Evolutionary conservation across 2,113 vertebrate species (phyloP).

Genomic region (Brachypteracias leptosomus): DNA sequence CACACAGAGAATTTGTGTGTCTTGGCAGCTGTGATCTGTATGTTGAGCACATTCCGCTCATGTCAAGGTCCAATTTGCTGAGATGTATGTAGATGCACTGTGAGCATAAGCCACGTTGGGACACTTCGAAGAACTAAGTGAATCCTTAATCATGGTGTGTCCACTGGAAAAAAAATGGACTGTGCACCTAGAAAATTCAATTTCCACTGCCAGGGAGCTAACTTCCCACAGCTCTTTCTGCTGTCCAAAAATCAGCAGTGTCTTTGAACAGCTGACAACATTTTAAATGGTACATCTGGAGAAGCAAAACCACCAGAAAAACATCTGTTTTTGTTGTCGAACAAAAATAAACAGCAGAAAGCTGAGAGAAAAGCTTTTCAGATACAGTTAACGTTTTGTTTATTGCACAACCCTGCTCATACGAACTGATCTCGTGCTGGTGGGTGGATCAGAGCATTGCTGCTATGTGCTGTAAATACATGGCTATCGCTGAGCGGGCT

Average conservation of each 20-base stretch:
- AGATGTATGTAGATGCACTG: neutral
- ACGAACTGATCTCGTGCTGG: neutral
- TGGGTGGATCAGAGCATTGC: neutral
- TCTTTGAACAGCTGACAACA: conserved; percentile 36
- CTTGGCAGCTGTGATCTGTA: conserved; percentile 21
- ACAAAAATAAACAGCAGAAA: conserved; percentile 61
- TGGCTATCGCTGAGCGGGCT: fast-evolving
- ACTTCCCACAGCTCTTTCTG: conserved; percentile 26
- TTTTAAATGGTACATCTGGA: conserved; percentile 57
- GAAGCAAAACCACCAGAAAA: conserved; percentile 31
- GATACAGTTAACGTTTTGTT: neutral
- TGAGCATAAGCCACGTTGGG: neutral
- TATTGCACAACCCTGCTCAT: neutral
- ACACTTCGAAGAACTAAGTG: neutral
- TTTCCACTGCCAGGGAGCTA: neutral
- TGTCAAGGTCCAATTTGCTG: neutral
- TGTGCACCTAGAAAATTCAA: neutral
- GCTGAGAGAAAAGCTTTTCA: neutral
- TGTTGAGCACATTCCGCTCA: neutral
- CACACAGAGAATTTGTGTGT: conserved; percentile 45
- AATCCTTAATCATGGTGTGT: neutral
- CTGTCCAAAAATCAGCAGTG: conserved; percentile 29
- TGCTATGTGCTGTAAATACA: neutral
- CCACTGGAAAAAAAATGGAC: neutral
- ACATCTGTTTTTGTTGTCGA: conserved; percentile 66